These are phyloP conservation scores for Calephelis nemesis DNA, from an alignment of 1,140 invertebrate genomes.

Conservation along the genomic window DNA sequence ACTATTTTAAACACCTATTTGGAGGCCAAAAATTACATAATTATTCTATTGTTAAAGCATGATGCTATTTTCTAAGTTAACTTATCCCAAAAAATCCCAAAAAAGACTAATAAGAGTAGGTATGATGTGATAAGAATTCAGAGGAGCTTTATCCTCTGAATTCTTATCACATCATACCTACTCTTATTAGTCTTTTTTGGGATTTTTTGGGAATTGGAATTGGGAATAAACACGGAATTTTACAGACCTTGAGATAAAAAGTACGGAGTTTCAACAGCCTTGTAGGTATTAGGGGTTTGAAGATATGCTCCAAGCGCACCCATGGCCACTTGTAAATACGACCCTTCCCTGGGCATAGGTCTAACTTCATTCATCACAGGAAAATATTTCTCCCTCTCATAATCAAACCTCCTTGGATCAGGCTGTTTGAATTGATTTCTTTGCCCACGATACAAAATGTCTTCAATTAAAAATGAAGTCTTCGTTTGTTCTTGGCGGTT, in stretches of 20 bases:
- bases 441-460: slow-evolving; percentile 86
- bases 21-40: no score
- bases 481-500: slow-evolving; percentile 63
- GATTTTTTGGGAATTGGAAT: no score
- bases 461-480: slow-evolving; percentile 89
- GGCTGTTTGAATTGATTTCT: slow-evolving; percentile 50
- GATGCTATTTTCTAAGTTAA: no score
- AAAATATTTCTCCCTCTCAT: slow-evolving; percentile 60
- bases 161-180: no score
- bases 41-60: no score
- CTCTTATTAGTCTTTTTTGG: no score
- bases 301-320: slow-evolving; percentile 82
- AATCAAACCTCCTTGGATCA: slow-evolving; percentile 52
- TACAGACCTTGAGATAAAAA: slow-evolving; percentile 83
- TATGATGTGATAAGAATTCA: no score
- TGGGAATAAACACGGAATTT: no score
- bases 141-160: no score
- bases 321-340: slow-evolving; percentile 82
- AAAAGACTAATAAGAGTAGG: no score
- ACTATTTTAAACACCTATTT: no score
- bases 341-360: slow-evolving; percentile 75
- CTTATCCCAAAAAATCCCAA: no score
- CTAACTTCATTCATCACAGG: slow-evolving; percentile 65
- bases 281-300: slow-evolving; percentile 81
- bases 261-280: slow-evolving; percentile 82